Conservation (phyloP, 2,888 invertebrate species). For the Plusia festucae region DNA sequence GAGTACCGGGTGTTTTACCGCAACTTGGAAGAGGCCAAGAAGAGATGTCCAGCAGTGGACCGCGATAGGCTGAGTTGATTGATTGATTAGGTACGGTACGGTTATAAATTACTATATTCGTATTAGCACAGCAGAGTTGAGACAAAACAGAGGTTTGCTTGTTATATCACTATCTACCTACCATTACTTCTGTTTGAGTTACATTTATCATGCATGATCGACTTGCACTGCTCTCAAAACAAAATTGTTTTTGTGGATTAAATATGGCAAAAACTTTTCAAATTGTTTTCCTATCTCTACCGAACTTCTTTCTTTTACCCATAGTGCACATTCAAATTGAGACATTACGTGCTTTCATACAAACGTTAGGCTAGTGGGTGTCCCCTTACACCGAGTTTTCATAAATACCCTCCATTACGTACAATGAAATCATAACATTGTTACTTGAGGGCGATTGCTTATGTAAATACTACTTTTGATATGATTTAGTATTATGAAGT, state of each 20-base stretch:
- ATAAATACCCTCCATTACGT: conserved; percentile 66
- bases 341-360: conserved; percentile 81
- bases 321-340: conserved; percentile 80
- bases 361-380: conserved; percentile 73
- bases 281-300: conserved; percentile 70
- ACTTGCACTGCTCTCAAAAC: background rate
- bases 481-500: conserved; percentile 29
- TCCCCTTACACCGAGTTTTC: conserved; percentile 70
- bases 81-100: too few relatives aligned
- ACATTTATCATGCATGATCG: too few relatives aligned
- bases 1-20: too few relatives aligned
- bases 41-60: too few relatives aligned
- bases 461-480: conserved; percentile 27
- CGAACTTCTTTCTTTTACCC: conserved; percentile 77
- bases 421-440: conserved; percentile 45
- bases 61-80: too few relatives aligned
- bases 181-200: too few relatives aligned
- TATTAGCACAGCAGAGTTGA: too few relatives aligned
- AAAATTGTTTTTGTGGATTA: background rate
- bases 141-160: too few relatives aligned
- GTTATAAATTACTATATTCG: background rate
- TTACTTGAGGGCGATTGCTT: conserved; percentile 36
- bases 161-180: too few relatives aligned
- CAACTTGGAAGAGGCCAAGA: too few relatives aligned
- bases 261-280: background rate